Percentiles rank a stretch among this genome's conserved stretches.
Evolutionary conservation across 2,113 vertebrate species (phyloP).

Genomic region (Halichoeres trimaculatus): DNA sequence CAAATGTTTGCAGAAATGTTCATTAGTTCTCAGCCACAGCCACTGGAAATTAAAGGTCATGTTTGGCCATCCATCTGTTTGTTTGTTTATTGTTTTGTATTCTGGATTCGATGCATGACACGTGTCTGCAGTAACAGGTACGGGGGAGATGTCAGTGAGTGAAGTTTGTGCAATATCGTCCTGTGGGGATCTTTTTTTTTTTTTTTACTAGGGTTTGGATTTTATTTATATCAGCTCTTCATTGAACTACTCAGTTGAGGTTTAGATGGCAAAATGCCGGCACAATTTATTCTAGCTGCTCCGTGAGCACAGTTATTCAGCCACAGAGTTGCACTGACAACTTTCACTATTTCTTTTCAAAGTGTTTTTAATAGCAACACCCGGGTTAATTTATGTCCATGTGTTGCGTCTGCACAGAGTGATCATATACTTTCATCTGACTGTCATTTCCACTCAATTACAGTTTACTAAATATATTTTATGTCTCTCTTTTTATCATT

Average conservation of each 20-base stretch:
- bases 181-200: conserved; percentile 28
- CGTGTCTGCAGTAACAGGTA: conserved; percentile 63
- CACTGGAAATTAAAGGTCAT: conserved; percentile 81
- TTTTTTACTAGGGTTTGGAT: conserved; percentile 52
- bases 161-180: conserved; percentile 18
- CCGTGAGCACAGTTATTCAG: conserved; percentile 44
- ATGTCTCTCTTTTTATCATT: conserved; percentile 41
- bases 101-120: conserved; percentile 41
- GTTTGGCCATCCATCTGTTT: conserved; percentile 75
- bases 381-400: conserved; percentile 50
- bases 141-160: conserved; percentile 38
- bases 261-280: conserved; percentile 46
- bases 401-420: conserved; percentile 10
- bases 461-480: conserved; percentile 50
- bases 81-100: conserved; percentile 51
- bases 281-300: conserved; percentile 49
- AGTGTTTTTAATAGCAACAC: conserved; percentile 58
- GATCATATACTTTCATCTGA: conserved; percentile 40
- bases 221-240: conserved; percentile 61
- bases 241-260: conserved; percentile 52
- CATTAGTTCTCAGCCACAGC: conserved; percentile 80
- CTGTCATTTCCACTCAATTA: conserved; percentile 49
- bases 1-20: conserved; percentile 82
- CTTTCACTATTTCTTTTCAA: conserved; percentile 51
- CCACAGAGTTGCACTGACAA: conserved; percentile 44